These are phyloP conservation scores for Passer montanus DNA, from an alignment of 2,113 vertebrate genomes.

Conservation along the genomic window DNA sequence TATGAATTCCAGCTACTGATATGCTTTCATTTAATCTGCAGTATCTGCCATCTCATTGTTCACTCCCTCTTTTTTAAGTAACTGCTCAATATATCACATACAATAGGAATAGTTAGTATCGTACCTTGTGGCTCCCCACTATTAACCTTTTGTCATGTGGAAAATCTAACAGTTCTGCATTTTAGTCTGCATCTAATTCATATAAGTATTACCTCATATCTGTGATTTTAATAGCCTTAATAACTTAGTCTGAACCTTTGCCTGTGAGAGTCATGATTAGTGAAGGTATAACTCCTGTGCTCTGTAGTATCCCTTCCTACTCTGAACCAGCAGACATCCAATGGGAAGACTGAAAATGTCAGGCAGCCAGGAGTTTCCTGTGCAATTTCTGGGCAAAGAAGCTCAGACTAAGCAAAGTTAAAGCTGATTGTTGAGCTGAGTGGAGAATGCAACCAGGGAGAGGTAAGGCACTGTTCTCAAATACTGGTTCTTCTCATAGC, in stretches of 20 bases:
- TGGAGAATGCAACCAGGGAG: not conserved
- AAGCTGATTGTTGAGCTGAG: not conserved
- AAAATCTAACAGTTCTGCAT: slow-evolving; percentile 20
- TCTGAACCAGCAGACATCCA: not conserved
- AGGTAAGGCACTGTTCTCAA: not conserved
- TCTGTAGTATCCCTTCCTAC: not conserved
- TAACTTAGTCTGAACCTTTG: slow-evolving; percentile 2
- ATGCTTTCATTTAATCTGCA: not conserved
- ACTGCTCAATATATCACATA: not conserved
- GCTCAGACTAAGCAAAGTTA: not conserved
- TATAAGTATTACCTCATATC: not conserved
- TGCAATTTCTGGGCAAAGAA: not conserved
- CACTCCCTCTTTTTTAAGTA: not conserved
- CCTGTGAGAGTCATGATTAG: not conserved
- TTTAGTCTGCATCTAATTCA: slow-evolving; percentile 29
- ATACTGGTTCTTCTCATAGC: not conserved
- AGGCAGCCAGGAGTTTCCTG: not conserved
- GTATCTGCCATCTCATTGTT: slow-evolving; percentile 31
- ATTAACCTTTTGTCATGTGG: slow-evolving; percentile 11
- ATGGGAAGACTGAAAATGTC: not conserved
- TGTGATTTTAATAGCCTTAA: not conserved
- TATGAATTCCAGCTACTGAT: slow-evolving; percentile 22
- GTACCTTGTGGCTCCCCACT: not conserved
- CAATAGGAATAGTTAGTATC: not conserved
- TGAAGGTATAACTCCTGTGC: not conserved